phyloP scores from a whole-genome alignment of 2,797 vertebrate genomes.

The Alcedo quadribrachys region DNA sequence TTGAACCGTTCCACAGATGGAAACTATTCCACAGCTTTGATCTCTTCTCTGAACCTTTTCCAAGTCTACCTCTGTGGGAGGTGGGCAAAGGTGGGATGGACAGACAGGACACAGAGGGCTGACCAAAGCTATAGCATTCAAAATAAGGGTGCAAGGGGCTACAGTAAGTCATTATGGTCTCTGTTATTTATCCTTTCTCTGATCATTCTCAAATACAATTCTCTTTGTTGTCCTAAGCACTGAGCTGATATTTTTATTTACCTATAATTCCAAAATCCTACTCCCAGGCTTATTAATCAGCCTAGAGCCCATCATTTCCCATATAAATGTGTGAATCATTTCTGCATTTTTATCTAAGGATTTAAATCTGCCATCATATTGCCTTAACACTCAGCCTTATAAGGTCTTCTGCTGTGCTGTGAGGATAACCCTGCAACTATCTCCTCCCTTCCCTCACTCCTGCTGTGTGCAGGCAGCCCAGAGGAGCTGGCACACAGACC shows the following conservation, averaged over 20 bases:
- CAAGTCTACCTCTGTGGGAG: not conserved
- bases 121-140: not conserved
- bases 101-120: not conserved
- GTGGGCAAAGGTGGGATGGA: not conserved
- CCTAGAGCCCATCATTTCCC: not conserved
- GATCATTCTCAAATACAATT: not conserved
- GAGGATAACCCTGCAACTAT: not conserved
- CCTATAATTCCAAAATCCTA: not conserved
- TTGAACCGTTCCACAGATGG: not conserved
- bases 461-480: not conserved
- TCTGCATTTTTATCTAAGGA: not conserved
- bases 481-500: not conserved
- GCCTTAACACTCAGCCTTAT: not conserved
- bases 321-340: not conserved
- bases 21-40: not conserved
- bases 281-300: not conserved
- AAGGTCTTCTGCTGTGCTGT: not conserved
- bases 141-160: not conserved
- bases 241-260: not conserved
- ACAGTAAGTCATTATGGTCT: not conserved
- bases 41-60: conserved; percentile 28
- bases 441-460: not conserved
- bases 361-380: not conserved
- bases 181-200: not conserved
- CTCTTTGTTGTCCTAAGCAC: not conserved